Evolutionary conservation across 1,140 invertebrate genomes (phyloP), one percentile per base, ranked within the genome.

Genomic region (Apis florea): DNA sequence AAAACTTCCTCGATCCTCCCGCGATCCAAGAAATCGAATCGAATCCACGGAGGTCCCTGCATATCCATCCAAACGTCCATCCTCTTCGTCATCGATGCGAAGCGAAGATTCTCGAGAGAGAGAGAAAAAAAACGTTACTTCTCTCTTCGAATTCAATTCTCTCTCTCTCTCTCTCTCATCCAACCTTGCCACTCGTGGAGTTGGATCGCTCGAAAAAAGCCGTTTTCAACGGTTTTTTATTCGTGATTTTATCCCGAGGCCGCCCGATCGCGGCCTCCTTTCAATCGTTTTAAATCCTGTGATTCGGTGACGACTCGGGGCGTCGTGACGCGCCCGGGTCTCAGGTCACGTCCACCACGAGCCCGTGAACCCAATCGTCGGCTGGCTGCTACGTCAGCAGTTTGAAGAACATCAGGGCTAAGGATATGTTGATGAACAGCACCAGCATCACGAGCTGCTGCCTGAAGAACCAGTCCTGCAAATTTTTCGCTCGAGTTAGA

Each of bases 331-430:
- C 67, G 59, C 73, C 79, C 82, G 77, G 63, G 81, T 56, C 84
- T 92, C 91, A 93, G 89, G 89, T 92, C 83, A 90, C 89, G 89
- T 93, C 90, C 76, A 93, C 78, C 80, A 90, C 89, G 89, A 89
- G 91, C 87, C 88, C 88, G 90, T 90, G 86, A 87, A 91, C 89
- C 83, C 85, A 84, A 86, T 86, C 78, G 82, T 87, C 85, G 87
- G 84, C 89, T 84, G 90, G 86, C 90, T 93, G 92, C 96, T 97
- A 98, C 96, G 98, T 98, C 86, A 99, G 95, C 94, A 99, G 95
- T 94, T 99, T 99, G 95, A 98, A 98, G 95, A 99, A 99, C 96
- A 99, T 97, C 94, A 98, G 96, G 91, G 98, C 98, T 95, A 99
- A 95, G 88, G 97, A 98, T 93, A 99, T 96, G 95, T 99, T 99